Conservation (phyloP, 2,888 invertebrate species). For the Heliconius aoede region DNA sequence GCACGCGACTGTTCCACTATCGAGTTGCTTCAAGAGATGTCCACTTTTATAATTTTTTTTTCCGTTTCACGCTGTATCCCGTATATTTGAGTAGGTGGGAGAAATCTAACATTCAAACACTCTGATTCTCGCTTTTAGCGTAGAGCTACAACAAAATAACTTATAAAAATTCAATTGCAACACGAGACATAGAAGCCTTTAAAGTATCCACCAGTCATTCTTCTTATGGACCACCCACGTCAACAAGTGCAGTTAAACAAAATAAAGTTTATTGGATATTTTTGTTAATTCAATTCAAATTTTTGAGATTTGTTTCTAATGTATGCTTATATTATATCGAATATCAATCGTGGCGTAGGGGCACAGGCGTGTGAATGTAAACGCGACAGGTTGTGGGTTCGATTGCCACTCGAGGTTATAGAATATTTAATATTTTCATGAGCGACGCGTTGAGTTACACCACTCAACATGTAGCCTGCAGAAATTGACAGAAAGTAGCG, state of each 20-base stretch:
- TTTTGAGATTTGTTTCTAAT: not conserved
- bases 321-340: too few species aligned
- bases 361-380: not conserved
- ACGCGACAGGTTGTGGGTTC: not conserved
- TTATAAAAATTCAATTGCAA: conserved; percentile 5
- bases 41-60: not conserved
- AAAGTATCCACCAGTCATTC: conserved; percentile 18
- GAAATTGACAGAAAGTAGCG: too few species aligned
- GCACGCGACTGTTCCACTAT: conserved; percentile 38
- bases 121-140: too few species aligned
- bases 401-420: not conserved
- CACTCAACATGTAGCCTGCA: too few species aligned
- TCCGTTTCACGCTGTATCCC: too few species aligned
- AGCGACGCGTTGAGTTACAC: too few species aligned
- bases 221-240: conserved; percentile 19
- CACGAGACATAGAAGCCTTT: conserved; percentile 15
- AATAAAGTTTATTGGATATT: not conserved
- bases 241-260: conserved; percentile 7
- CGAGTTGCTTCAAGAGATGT: not conserved
- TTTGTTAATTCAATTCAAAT: not conserved
- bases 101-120: too few species aligned
- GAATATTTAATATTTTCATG: not conserved
- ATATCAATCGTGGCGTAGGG: not conserved
- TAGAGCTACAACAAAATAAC: not conserved
- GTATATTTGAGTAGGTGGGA: too few species aligned